Evolutionary conservation across 2,888 invertebrate genomes (phyloP).

Genomic region (Drosophila mettleri): DNA sequence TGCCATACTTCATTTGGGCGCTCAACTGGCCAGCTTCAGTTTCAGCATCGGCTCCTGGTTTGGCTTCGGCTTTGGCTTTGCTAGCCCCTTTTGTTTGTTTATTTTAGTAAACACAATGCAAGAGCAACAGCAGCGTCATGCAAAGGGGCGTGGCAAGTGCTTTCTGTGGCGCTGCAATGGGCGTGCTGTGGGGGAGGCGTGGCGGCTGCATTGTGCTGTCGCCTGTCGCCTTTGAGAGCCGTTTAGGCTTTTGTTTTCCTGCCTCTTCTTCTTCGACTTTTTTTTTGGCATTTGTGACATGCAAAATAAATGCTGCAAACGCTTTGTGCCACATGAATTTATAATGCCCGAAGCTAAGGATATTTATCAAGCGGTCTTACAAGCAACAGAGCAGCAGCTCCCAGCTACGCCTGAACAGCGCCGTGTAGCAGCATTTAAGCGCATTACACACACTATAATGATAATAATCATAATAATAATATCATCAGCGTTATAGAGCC

Average conservation of each 20-base stretch:
- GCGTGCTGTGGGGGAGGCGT: slow-evolving; percentile 21
- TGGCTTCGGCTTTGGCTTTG: slow-evolving; percentile 7
- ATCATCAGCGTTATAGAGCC: slow-evolving; percentile 36
- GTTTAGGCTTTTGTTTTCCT: slow-evolving; percentile 4
- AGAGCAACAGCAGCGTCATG: slow-evolving; percentile 23
- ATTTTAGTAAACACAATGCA: slow-evolving; percentile 57
- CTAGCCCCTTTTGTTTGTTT: slow-evolving; percentile 45
- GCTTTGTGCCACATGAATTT: slow-evolving; percentile 60
- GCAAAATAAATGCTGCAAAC: slow-evolving; percentile 58
- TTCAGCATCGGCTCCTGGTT: slow-evolving; percentile 16
- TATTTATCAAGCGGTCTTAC: slow-evolving; percentile 42
- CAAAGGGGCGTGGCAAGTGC: slow-evolving; percentile 12
- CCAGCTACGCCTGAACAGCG: slow-evolving; percentile 1
- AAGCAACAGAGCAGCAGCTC: neutral
- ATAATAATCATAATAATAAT: slow-evolving; percentile 53
- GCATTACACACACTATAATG: slow-evolving; percentile 52
- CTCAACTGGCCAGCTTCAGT: slow-evolving; percentile 43
- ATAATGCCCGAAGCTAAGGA: slow-evolving; percentile 44
- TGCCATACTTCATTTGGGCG: slow-evolving; percentile 41
- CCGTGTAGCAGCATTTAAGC: slow-evolving; percentile 48
- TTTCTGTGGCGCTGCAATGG: slow-evolving; percentile 19
- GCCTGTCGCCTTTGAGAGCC: slow-evolving; percentile 15
- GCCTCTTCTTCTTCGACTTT: slow-evolving; percentile 8
- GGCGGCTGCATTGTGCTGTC: slow-evolving; percentile 21
- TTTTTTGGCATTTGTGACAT: slow-evolving; percentile 55